phyloP scores from a whole-genome alignment of 2,888 invertebrate species.

The Parnassius apollo region DNA sequence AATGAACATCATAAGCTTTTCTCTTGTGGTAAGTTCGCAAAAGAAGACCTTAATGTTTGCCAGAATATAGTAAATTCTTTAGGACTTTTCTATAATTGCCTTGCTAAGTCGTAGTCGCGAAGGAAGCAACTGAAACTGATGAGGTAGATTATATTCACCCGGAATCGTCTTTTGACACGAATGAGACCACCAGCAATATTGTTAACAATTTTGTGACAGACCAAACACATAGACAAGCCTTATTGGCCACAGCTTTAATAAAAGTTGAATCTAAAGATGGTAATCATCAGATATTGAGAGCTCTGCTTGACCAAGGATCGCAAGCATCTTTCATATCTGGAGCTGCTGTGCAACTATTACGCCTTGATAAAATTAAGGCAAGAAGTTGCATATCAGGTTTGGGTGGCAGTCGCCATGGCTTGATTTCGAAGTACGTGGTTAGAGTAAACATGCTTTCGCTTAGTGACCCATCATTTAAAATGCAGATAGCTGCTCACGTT shows the following conservation, averaged over 20 bases:
- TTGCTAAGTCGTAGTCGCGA: neutral
- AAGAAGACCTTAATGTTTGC: no score
- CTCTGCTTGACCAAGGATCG: neutral
- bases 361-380: neutral
- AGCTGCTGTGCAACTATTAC: neutral
- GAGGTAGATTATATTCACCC: no score
- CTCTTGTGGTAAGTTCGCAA: no score
- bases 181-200: no score
- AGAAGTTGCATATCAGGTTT: conserved; percentile 1
- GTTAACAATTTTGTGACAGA: no score
- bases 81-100: neutral
- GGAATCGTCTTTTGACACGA: no score
- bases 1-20: no score
- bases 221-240: neutral
- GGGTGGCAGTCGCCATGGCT: neutral
- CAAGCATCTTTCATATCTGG: neutral
- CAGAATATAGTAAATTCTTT: no score
- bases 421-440: neutral
- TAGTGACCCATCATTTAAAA: no score
- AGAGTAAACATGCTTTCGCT: neutral
- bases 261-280: neutral
- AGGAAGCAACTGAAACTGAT: no score
- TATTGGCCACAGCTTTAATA: neutral
- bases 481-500: no score
- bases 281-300: neutral